Conservation (phyloP, 1,140 invertebrate species). For the Panagrolaimus sp. region DNA sequence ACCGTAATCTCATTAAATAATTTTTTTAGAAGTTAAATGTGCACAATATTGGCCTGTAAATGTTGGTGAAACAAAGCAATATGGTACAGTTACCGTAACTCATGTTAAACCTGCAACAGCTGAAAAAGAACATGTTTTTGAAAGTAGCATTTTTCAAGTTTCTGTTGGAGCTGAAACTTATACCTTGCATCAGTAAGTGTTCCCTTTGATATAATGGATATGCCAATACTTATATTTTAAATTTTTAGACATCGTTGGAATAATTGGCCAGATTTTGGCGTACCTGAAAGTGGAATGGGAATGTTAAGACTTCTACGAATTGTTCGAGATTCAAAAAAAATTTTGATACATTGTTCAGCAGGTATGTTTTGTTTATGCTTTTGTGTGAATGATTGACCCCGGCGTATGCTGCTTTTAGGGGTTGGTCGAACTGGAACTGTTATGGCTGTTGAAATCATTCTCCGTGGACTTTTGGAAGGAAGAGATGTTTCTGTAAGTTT, state of each 20-base stretch:
- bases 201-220: no score
- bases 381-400: no score
- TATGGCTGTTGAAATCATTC: slow-evolving; percentile 5
- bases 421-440: slow-evolving; percentile 25
- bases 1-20: no score
- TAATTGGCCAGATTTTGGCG: slow-evolving; percentile 17
- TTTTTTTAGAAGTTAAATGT: slow-evolving; percentile 16
- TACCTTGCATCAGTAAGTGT: not conserved
- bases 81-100: slow-evolving; percentile 16
- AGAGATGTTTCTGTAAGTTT: slow-evolving; percentile 2
- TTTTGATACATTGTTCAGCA: slow-evolving; percentile 15
- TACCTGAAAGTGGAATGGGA: slow-evolving; percentile 25
- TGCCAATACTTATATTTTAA: no score
- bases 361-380: no score
- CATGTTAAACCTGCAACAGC: slow-evolving; percentile 6
- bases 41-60: slow-evolving; percentile 19
- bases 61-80: slow-evolving; percentile 19
- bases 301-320: slow-evolving; percentile 15
- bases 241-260: slow-evolving; percentile 3
- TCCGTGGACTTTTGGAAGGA: not conserved
- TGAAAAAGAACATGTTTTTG: slow-evolving; percentile 13
- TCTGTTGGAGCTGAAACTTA: not conserved
- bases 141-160: not conserved
- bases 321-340: slow-evolving; percentile 20
- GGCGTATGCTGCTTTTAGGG: no score